A percentile compares a stretch with the other conserved stretches of the same genome.
Conservation (phyloP, 2,797 vertebrate species). For the Enteromius anoplus region DNA sequence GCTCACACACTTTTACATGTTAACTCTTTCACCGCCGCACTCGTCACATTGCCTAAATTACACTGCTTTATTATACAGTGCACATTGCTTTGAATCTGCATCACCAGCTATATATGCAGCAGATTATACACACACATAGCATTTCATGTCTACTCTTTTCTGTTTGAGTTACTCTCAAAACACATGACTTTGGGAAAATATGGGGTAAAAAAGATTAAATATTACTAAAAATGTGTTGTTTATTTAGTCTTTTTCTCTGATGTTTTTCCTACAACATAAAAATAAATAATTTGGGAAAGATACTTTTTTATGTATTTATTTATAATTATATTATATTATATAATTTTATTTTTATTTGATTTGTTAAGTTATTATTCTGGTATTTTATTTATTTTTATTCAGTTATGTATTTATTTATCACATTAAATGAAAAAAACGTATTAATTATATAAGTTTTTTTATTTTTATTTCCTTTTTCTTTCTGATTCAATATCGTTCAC, state of each 20-base stretch:
- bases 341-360: background rate
- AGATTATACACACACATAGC: background rate
- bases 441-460: background rate
- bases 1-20: slow-evolving; percentile 59
- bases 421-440: background rate
- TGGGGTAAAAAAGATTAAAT: background rate
- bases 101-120: background rate
- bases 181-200: background rate
- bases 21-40: slow-evolving; percentile 67
- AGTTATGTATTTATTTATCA: background rate
- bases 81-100: too few relatives aligned
- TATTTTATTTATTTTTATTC: background rate
- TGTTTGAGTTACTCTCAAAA: background rate
- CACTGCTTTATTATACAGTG: background rate
- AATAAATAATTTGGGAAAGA: background rate
- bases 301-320: background rate
- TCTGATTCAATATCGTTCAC: background rate
- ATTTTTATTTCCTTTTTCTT: background rate
- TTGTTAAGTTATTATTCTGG: background rate
- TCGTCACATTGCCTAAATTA: background rate
- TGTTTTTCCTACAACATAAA: background rate
- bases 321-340: background rate
- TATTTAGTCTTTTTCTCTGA: background rate
- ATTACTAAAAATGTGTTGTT: background rate
- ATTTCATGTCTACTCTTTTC: background rate